A percentile compares a stretch with the other conserved stretches of the same genome.
Evolutionary conservation across 2,797 vertebrate genomes (phyloP).

Genomic region (Lacerta bilineata): DNA sequence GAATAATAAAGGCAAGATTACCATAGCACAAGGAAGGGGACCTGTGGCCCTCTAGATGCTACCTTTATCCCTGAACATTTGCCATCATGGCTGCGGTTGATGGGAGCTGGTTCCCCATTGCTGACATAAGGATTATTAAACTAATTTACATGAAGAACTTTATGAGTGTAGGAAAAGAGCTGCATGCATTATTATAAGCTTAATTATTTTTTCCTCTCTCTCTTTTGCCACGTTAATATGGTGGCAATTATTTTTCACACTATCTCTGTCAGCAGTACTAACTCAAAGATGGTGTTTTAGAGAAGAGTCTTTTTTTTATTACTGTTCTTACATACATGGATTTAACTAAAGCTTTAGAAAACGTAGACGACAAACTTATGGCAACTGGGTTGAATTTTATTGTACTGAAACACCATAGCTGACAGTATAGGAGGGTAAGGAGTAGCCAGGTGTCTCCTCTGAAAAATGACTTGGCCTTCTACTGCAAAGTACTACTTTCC

Average conservation of each 20-base stretch:
- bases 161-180: constrained; percentile 5
- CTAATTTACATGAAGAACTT: not conserved
- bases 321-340: not conserved
- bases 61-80: no score
- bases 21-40: not conserved
- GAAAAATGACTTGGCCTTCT: not conserved
- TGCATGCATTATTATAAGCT: not conserved
- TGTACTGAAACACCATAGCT: not conserved
- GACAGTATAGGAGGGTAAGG: not conserved
- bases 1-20: not conserved
- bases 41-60: no score
- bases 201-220: not conserved
- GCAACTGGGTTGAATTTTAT: constrained; percentile 19
- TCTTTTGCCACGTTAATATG: not conserved
- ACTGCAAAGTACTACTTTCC: not conserved
- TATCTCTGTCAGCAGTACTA: constrained; percentile 1
- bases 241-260: constrained; percentile 8
- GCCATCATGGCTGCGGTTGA: no score
- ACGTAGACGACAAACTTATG: not conserved
- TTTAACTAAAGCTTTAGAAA: not conserved
- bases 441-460: not conserved
- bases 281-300: not conserved
- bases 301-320: not conserved
- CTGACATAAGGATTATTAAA: not conserved
- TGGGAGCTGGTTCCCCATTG: no score